Conservation (phyloP, 2,888 invertebrate species). For the Pilophorus perplexus region DNA sequence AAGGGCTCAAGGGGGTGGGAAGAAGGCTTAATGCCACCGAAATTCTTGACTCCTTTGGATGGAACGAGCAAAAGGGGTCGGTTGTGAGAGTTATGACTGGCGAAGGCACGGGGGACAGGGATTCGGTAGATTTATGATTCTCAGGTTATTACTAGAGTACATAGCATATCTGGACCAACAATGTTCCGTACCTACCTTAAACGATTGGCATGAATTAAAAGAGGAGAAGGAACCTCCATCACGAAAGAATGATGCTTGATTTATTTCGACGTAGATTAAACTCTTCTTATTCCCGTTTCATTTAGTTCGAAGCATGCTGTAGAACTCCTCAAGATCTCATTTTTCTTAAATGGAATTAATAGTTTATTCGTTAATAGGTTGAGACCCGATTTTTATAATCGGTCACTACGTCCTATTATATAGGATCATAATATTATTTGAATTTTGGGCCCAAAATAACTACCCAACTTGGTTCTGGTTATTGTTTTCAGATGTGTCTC, state of each 20-base stretch:
- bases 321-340: too few relatives aligned
- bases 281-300: conserved; percentile 18
- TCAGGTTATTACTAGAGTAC: conserved; percentile 29
- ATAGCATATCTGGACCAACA: conserved; percentile 34
- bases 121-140: conserved; percentile 22
- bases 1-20: not conserved
- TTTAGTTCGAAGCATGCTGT: too few relatives aligned
- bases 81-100: conserved; percentile 23
- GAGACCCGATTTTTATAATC: too few relatives aligned
- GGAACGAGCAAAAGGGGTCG: not conserved
- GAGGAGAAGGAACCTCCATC: not conserved
- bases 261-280: conserved; percentile 21
- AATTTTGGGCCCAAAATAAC: too few relatives aligned
- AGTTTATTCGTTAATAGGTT: too few relatives aligned
- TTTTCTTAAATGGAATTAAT: too few relatives aligned
- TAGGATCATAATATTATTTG: too few relatives aligned
- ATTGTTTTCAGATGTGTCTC: too few relatives aligned
- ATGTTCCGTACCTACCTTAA: conserved; percentile 20
- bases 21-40: conserved; percentile 10
- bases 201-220: conserved; percentile 31
- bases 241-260: conserved; percentile 26
- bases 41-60: conserved; percentile 16
- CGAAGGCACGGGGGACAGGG: conserved; percentile 8
- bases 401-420: too few relatives aligned
- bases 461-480: too few relatives aligned